phyloP scores from a whole-genome alignment of 2,113 vertebrate genomes.

The Salvelinus namaycush region DNA sequence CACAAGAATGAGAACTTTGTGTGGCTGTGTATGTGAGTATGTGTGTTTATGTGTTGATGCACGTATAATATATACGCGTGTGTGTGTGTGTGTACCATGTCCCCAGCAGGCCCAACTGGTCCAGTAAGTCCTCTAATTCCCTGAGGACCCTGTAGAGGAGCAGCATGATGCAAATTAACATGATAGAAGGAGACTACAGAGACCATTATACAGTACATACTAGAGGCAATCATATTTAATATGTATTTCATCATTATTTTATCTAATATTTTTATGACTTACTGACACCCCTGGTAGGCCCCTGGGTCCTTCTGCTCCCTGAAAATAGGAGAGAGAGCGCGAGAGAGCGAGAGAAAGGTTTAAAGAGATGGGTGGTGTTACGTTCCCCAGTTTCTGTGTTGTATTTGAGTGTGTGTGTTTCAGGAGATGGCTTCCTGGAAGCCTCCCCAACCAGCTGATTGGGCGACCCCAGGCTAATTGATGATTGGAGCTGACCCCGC shows the following conservation, averaged over 20 bases:
- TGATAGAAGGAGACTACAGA: too few species aligned
- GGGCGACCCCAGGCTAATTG: too few species aligned
- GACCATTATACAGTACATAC: background rate
- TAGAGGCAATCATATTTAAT: background rate
- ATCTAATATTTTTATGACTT: slow-evolving; percentile 41
- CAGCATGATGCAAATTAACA: background rate
- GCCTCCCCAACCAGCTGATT: too few species aligned
- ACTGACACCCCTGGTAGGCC: slow-evolving; percentile 67
- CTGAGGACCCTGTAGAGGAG: slow-evolving; percentile 72
- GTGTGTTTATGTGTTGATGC: too few species aligned
- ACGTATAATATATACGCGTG: background rate
- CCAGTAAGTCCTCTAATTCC: slow-evolving; percentile 78
- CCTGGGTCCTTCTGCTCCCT: slow-evolving; percentile 71
- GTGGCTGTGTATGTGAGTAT: too few species aligned
- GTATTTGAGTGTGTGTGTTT: too few species aligned
- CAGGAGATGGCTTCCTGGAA: too few species aligned
- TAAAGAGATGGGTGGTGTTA: background rate
- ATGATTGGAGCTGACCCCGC: too few species aligned
- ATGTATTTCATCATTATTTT: background rate
- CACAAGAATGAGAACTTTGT: too few species aligned
- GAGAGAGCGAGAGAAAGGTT: background rate
- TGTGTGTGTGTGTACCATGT: slow-evolving; percentile 74
- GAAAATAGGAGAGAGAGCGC: background rate
- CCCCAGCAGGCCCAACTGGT: slow-evolving; percentile 78
- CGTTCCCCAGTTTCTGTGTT: too few species aligned